A percentile compares a stretch with the other conserved stretches of the same genome.
These are phyloP conservation scores for Phthorimaea operculella DNA, from an alignment of 1,140 invertebrate genomes.

Conservation along the genomic window DNA sequence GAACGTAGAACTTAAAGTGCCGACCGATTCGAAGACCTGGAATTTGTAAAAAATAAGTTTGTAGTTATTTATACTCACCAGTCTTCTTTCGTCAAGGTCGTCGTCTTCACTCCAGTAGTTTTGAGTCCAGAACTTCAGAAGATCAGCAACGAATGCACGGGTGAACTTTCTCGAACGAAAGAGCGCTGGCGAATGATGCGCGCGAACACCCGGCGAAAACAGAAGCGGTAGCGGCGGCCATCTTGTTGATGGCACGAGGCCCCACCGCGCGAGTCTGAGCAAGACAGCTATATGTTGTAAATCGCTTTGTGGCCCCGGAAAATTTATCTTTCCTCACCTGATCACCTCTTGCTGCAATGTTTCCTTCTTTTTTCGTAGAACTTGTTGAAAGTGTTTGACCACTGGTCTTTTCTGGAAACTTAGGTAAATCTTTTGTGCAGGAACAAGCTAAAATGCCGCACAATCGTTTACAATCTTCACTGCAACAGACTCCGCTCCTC, in stretches of 20 bases:
- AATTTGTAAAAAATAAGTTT: neutral
- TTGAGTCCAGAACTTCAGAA: neutral
- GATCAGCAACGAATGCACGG: neutral
- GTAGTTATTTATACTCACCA: conserved; percentile 9
- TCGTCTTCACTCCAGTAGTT: neutral
- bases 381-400: too few species aligned
- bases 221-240: conserved; percentile 29
- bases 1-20: too few species aligned
- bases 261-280: conserved; percentile 28
- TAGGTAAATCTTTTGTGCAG: too few species aligned
- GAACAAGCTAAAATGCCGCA: too few species aligned
- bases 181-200: conserved; percentile 25
- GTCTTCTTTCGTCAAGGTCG: conserved; percentile 8
- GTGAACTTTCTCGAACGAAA: conserved; percentile 18
- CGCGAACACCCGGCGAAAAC: conserved; percentile 7
- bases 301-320: neutral
- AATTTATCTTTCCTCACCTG: neutral
- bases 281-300: conserved; percentile 18
- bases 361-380: neutral
- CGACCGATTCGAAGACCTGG: neutral
- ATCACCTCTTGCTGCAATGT: neutral
- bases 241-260: conserved; percentile 31
- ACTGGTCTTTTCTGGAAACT: too few species aligned
- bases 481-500: too few species aligned
- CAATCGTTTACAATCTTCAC: too few species aligned